Conservation (phyloP, 2,888 invertebrate species). For the Sepioteuthis lessoniana region DNA sequence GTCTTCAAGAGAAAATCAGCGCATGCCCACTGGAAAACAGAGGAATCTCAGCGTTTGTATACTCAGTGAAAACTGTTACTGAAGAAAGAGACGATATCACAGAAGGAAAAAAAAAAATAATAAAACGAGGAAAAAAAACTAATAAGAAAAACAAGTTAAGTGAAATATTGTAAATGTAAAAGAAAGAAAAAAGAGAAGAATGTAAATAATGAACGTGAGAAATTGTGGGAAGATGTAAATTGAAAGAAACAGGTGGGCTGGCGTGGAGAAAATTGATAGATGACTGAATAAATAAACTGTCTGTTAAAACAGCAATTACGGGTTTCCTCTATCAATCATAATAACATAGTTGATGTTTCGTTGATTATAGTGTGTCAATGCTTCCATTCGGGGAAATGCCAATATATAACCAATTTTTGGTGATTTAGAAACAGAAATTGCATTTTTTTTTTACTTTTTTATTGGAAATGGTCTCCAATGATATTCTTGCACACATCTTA, state of each 20-base stretch:
- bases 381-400: background rate
- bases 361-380: background rate
- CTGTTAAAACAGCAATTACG: constrained; percentile 5
- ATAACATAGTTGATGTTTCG: background rate
- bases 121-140: background rate
- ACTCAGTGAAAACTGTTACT: background rate
- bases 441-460: background rate
- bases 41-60: background rate
- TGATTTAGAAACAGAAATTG: background rate
- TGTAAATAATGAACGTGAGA: background rate
- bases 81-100: background rate
- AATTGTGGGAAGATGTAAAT: background rate
- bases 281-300: constrained; percentile 21
- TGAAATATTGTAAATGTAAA: background rate
- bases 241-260: background rate
- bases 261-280: background rate
- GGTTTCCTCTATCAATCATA: constrained; percentile 10
- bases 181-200: background rate
- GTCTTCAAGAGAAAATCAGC: too few relatives aligned
- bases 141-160: too few relatives aligned
- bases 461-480: background rate
- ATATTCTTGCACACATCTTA: background rate
- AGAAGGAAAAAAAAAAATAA: background rate
- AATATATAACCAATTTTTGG: background rate
- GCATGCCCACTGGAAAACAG: background rate